phyloP scores from a whole-genome alignment of 2,113 vertebrate genomes.

The Limanda limanda region DNA sequence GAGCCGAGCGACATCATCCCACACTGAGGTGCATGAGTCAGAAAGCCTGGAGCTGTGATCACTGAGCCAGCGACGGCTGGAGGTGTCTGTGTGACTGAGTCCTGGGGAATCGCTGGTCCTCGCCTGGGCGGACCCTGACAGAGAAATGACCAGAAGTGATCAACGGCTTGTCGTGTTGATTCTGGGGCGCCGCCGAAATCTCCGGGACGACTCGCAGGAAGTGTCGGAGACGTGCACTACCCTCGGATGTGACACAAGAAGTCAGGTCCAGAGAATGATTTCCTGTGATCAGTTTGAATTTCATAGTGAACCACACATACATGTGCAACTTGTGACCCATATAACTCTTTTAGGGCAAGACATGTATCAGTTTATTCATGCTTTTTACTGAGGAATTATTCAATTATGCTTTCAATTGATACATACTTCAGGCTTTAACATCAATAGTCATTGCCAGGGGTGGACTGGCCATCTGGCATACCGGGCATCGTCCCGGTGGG shows the following conservation, averaged over 20 bases:
- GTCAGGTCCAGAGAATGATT: constrained; percentile 8
- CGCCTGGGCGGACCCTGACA: constrained; percentile 33
- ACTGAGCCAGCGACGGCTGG: constrained; percentile 31
- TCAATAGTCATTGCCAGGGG: neutral
- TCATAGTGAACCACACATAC: neutral
- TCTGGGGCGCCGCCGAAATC: constrained; percentile 15
- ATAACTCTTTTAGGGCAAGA: neutral
- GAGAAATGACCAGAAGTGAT: constrained; percentile 52
- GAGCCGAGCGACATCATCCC: constrained; percentile 16
- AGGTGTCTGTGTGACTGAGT: constrained; percentile 17
- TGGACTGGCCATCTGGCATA: no score
- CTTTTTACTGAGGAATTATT: no score
- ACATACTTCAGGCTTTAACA: constrained; percentile 30
- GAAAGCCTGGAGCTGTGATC: constrained; percentile 14
- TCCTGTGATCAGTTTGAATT: neutral
- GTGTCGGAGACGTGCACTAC: neutral
- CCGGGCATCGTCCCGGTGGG: no score
- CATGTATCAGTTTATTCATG: no score
- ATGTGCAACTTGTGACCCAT: constrained; percentile 2
- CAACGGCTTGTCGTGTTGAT: constrained; percentile 56
- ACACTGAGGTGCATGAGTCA: constrained; percentile 35
- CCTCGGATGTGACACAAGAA: constrained; percentile 20
- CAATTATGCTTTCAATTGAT: no score
- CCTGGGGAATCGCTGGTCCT: constrained; percentile 32
- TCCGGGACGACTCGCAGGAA: constrained; percentile 8